Evolutionary conservation across 2,888 invertebrate species (phyloP), one percentile per base, ranked within the genome.

Genomic region (Euplexia lucipara): DNA sequence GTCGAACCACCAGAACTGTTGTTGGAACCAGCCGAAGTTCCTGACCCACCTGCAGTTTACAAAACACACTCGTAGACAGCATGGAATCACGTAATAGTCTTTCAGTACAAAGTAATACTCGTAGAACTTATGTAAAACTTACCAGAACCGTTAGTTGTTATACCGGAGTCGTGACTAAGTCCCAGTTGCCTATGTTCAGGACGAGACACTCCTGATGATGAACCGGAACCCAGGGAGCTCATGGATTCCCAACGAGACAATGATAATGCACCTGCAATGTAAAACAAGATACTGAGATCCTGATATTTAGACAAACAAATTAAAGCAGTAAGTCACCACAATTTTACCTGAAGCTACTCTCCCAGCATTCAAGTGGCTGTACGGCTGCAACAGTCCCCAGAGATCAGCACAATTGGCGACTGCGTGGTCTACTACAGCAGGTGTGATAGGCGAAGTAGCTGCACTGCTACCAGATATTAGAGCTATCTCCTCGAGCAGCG

Each of bases 371-470:
- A 98, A 93, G 90, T 99, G 98, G 48, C 98, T 98, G 87, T 98
- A 98, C 0, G 98, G 98, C 87, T 99, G 98, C 65, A 98, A 91
- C 48, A 99, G 93, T 0, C 98, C 98, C 98, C 98, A 98, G 60
- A 98, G 95, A 84, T 98, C 98, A 0, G 98, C 97, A 82, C 98
- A 98, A 88, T 97, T 97, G 20, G 98, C 98, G 58, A 98, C 98
- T 14, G 98, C 97, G 86, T 97, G 97, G 88, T 98, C 98, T 68
- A 98, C 94, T 75, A 97, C 96, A 0, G 97, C 97, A 0, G 98
- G 98, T 0, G 98, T 98, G 54, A 98, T 93, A 92, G 98, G 97
- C 0, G 97, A 83, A 3, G 65, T 75, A 6, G 83, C 83, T 0
- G 88, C 79, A 8, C 86, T 84, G 57, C 86, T 81, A 35, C 88